Conservation (phyloP, 2,797 vertebrate genomes). For the Crenuchus spilurus region DNA sequence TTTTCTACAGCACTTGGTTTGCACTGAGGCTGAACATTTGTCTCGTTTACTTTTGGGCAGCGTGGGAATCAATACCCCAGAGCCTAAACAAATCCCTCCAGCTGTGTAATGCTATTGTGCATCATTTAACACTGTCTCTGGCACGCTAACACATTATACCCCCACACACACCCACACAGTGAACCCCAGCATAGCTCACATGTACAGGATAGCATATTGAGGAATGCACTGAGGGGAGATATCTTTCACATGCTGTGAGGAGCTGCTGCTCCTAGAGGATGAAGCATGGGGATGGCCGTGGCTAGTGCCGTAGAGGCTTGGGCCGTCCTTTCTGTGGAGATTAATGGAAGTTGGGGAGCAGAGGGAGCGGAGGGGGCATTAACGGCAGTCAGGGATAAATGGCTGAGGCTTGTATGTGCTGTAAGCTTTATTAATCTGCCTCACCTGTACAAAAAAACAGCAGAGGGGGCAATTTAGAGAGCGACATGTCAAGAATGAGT, state of each 20-base stretch:
- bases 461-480: conserved; percentile 42
- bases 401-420: conserved; percentile 46
- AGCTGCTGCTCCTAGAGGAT: conserved; percentile 35
- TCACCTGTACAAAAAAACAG: conserved; percentile 44
- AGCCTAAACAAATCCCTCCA: conserved; percentile 48
- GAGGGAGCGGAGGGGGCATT: conserved; percentile 47
- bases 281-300: conserved; percentile 50
- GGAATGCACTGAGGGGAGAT: conserved; percentile 29
- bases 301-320: conserved; percentile 10
- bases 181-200: conserved; percentile 27
- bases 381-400: conserved; percentile 55
- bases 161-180: conserved; percentile 5
- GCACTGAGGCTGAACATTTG: conserved; percentile 36
- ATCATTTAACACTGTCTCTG: conserved; percentile 48
- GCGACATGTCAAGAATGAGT: conserved; percentile 41
- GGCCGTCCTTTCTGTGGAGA: conserved; percentile 39
- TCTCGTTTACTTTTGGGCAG: conserved; percentile 47
- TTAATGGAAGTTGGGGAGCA: conserved; percentile 46
- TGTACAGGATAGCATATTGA: conserved; percentile 34
- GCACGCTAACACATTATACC: conserved; percentile 11
- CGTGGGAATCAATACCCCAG: conserved; percentile 43
- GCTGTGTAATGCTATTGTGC: conserved; percentile 19
- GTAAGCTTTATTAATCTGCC: conserved; percentile 57
- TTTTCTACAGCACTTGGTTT: conserved; percentile 5
- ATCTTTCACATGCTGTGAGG: conserved; percentile 47